Conservation (phyloP, 37 sponge, comb jelly and placozoan species). For the Lycopodina hypogea region DNA sequence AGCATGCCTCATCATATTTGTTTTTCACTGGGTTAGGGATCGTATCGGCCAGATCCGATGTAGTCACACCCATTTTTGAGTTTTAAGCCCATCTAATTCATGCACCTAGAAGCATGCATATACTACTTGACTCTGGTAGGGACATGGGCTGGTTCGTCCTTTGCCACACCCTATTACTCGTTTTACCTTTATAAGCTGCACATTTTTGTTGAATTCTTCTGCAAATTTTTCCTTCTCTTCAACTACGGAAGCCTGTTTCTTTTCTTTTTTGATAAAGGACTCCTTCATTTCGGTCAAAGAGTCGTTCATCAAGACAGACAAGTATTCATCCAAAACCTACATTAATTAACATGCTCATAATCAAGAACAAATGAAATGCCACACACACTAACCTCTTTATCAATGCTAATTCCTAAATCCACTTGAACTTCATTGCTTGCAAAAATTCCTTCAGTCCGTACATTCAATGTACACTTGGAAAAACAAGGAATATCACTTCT, state of each 20-base stretch:
- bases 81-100: too few relatives aligned
- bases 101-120: too few relatives aligned
- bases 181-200: constrained; percentile 15
- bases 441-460: neutral
- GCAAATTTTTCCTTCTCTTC: constrained; percentile 30
- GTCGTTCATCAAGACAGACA: constrained; percentile 20
- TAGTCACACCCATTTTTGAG: too few relatives aligned
- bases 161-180: too few relatives aligned
- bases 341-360: neutral
- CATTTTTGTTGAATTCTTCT: constrained; percentile 2
- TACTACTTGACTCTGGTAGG: too few relatives aligned
- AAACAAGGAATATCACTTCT: neutral
- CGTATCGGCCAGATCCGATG: too few relatives aligned
- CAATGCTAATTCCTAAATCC: constrained; percentile 11
- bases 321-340: constrained; percentile 23
- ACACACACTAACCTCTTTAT: constrained; percentile 29
- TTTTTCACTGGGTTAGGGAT: too few relatives aligned
- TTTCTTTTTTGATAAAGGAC: constrained; percentile 20
- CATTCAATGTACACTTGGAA: neutral
- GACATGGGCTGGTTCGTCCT: too few relatives aligned
- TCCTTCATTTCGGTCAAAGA: constrained; percentile 34
- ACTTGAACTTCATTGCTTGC: constrained; percentile 18
- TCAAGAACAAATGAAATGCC: neutral
- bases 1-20: too few relatives aligned
- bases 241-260: neutral